A percentile compares a stretch with the other conserved stretches of the same genome.
Conservation (phyloP, 2,797 vertebrate species). For the Choloepus didactylus region DNA sequence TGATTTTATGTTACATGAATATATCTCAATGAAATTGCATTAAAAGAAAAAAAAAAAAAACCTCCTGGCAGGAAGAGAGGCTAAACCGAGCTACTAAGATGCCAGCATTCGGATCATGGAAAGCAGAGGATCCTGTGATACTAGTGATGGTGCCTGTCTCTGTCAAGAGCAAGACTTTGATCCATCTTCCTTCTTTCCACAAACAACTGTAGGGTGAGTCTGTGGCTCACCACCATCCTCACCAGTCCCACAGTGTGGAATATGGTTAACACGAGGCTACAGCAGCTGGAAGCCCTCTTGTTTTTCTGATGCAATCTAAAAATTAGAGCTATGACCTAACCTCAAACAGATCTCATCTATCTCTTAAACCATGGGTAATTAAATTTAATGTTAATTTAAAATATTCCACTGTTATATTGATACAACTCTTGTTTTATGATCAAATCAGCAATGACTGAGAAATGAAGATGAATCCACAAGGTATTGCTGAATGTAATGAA, state of each 20-base stretch:
- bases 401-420: not conserved
- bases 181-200: not conserved
- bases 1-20: no score
- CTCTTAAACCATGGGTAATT: not conserved
- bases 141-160: not conserved
- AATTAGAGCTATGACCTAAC: not conserved
- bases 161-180: not conserved
- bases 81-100: not conserved
- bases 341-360: not conserved
- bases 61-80: not conserved
- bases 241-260: not conserved
- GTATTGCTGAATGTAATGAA: not conserved
- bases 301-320: not conserved
- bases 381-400: not conserved
- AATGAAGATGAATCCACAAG: conserved; percentile 32
- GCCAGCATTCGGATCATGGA: not conserved
- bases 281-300: not conserved
- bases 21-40: no score
- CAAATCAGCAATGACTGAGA: not conserved
- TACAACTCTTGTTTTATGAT: conserved; percentile 3
- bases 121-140: not conserved
- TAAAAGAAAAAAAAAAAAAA: not conserved
- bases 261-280: not conserved
- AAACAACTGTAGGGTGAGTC: not conserved
- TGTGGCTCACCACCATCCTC: not conserved